Evolutionary conservation across 2,888 invertebrate genomes (phyloP), one percentile per base, ranked within the genome.

Genomic region (Cataglyphis altisquamis): DNA sequence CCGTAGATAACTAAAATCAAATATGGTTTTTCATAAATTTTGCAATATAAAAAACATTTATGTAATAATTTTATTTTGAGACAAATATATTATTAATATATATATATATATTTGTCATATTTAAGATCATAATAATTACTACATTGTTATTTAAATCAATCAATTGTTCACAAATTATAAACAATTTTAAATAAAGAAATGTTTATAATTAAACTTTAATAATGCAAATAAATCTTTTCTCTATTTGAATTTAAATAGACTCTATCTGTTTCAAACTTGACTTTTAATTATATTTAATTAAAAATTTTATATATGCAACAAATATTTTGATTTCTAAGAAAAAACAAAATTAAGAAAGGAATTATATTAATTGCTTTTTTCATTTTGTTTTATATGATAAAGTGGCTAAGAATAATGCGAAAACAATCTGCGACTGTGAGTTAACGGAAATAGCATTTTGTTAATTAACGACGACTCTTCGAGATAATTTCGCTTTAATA

Each of bases 401-500:
- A 45, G 45, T 45, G 18, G 45, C 15, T 45, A 48, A 18, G 48
- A 48, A n/a, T 52, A n/a, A 0, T 21, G 70, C 32, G 9, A 52
- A 72, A 55, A 57, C 32, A 57, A 72, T 57, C 57, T 72, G 25
- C 25, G 15, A 45, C 41, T 25, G 15, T 21, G 25, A 41, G 15
- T 52, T 15, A 57, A 72, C 6, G 36, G 36, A 55, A 74, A 15
- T 4, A n/a, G 1, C n/a, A 15, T 1, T 63, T 45, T 62, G 15
- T 41, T 63, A 45, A 63, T 63, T 74, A 63, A 25, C 10, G 18
- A 39, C 25, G 29, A 29, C 21, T 48, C 45, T 21, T 63, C 6
- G 0, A 75, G 18, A 75, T 75, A 48, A 64, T 75, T 75, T 75
- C 48, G 15, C 36, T 64, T 64, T 64, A 48, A 75, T 48, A 48